Evolutionary conservation across 2,888 invertebrate species (phyloP).

Genomic region (Lordiphosa andalusiaca): DNA sequence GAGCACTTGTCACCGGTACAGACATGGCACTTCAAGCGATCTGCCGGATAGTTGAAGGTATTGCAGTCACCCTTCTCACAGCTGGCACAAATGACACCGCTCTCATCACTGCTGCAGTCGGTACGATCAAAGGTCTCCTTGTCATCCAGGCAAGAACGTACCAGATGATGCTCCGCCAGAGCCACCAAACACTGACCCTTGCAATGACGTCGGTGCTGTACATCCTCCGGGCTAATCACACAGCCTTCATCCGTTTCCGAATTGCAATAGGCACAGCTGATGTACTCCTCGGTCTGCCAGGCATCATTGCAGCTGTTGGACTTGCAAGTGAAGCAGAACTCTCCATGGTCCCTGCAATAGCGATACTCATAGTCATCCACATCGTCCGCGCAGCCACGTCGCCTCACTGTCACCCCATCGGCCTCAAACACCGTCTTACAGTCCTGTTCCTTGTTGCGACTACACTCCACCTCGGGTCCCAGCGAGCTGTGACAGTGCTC

Average conservation of each 20-base stretch:
- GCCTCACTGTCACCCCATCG: slow-evolving; percentile 52
- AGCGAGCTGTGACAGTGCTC: slow-evolving; percentile 65
- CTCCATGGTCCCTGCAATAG: slow-evolving; percentile 67
- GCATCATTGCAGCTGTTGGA: slow-evolving; percentile 77
- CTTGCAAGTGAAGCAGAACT: slow-evolving; percentile 70
- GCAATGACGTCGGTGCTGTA: slow-evolving; percentile 54
- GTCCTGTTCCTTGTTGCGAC: slow-evolving; percentile 61
- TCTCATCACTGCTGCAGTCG: slow-evolving; percentile 48
- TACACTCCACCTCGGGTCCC: slow-evolving; percentile 62
- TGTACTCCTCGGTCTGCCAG: slow-evolving; percentile 56
- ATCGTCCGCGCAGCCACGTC: slow-evolving; percentile 73
- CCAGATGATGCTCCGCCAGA: slow-evolving; percentile 38
- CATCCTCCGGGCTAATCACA: slow-evolving; percentile 42
- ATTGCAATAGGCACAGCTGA: slow-evolving; percentile 70
- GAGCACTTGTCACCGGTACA: slow-evolving; percentile 58
- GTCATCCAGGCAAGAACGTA: slow-evolving; percentile 77
- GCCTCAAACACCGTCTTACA: slow-evolving; percentile 75
- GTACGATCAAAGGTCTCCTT: slow-evolving; percentile 66
- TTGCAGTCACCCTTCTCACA: slow-evolving; percentile 62
- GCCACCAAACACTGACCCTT: slow-evolving; percentile 74
- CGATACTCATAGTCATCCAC: slow-evolving; percentile 75
- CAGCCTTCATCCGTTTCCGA: slow-evolving; percentile 56
- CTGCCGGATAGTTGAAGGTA: slow-evolving; percentile 62
- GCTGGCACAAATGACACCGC: slow-evolving; percentile 49
- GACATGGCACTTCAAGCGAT: slow-evolving; percentile 69